Conservation (phyloP, 2,888 invertebrate species). For the Bedellia somnulentella region DNA sequence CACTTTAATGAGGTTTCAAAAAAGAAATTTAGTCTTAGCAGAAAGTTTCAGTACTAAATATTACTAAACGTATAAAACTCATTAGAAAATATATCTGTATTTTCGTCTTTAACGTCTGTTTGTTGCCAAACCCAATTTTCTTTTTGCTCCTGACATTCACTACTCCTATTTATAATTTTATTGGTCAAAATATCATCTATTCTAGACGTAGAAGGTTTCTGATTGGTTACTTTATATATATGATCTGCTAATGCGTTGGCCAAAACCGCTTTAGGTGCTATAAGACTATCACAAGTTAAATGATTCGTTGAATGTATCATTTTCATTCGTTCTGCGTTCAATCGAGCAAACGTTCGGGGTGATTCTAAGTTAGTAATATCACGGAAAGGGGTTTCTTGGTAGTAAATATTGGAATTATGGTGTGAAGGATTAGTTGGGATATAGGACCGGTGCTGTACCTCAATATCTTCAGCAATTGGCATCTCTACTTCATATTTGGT, state of each 20-base stretch:
- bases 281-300: slow-evolving; percentile 27
- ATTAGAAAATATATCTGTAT: slow-evolving; percentile 26
- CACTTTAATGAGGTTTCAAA: slow-evolving; percentile 1
- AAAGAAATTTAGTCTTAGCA: no score
- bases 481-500: slow-evolving; percentile 35
- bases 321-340: slow-evolving; percentile 44
- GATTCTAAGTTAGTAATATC: slow-evolving; percentile 42
- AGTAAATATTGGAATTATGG: no score
- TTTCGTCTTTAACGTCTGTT: slow-evolving; percentile 26
- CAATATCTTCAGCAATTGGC: slow-evolving; percentile 38
- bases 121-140: slow-evolving; percentile 31
- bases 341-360: slow-evolving; percentile 35
- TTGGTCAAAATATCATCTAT: slow-evolving; percentile 50
- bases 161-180: slow-evolving; percentile 30
- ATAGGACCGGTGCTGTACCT: slow-evolving; percentile 59
- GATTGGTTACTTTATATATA: slow-evolving; percentile 56
- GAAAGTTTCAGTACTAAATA: slow-evolving; percentile 14
- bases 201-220: slow-evolving; percentile 47
- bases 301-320: slow-evolving; percentile 36
- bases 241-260: slow-evolving; percentile 49
- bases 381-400: no score
- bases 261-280: slow-evolving; percentile 47
- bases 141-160: slow-evolving; percentile 22
- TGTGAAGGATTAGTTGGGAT: slow-evolving; percentile 40
- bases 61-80: slow-evolving; percentile 39